These are phyloP conservation scores for Buceros bicornis DNA, from an alignment of 2,797 vertebrate genomes.

Conservation along the genomic window DNA sequence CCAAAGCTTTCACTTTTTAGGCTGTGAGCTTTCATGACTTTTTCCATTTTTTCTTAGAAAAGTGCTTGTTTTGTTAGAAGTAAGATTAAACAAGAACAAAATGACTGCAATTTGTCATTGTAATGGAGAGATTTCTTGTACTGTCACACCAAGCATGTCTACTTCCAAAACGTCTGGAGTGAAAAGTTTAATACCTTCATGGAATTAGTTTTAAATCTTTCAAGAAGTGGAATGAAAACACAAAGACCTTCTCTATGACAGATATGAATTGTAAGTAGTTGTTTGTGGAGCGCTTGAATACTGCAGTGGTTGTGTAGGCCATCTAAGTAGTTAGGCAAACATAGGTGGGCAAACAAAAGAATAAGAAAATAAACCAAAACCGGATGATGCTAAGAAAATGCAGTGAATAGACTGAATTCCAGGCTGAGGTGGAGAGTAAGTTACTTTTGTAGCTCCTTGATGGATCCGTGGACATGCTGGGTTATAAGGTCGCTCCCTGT, in stretches of 20 bases:
- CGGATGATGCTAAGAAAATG: neutral
- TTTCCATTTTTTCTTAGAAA: neutral
- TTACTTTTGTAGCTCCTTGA: neutral
- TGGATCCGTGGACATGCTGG: neutral
- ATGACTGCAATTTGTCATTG: conserved; percentile 25
- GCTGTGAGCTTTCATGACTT: neutral
- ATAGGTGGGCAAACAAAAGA: conserved; percentile 5
- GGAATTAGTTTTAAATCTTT: conserved; percentile 1
- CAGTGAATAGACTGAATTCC: conserved; percentile 29
- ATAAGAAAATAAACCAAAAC: neutral
- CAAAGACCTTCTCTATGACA: neutral
- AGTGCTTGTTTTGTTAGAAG: conserved; percentile 44
- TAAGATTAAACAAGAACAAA: conserved; percentile 23
- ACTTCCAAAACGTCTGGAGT: conserved; percentile 2
- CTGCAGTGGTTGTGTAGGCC: neutral
- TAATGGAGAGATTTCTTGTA: neutral
- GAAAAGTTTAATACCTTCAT: conserved; percentile 2
- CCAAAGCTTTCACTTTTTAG: conserved; percentile 13
- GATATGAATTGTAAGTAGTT: neutral
- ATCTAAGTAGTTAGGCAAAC: conserved; percentile 26
- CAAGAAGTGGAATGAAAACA: neutral
- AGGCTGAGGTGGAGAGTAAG: neutral
- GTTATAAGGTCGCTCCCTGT: neutral
- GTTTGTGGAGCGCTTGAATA: neutral
- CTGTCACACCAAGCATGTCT: neutral